These are phyloP conservation scores for Tanypteryx hageni DNA, from an alignment of 2,888 invertebrate genomes.

Conservation along the genomic window DNA sequence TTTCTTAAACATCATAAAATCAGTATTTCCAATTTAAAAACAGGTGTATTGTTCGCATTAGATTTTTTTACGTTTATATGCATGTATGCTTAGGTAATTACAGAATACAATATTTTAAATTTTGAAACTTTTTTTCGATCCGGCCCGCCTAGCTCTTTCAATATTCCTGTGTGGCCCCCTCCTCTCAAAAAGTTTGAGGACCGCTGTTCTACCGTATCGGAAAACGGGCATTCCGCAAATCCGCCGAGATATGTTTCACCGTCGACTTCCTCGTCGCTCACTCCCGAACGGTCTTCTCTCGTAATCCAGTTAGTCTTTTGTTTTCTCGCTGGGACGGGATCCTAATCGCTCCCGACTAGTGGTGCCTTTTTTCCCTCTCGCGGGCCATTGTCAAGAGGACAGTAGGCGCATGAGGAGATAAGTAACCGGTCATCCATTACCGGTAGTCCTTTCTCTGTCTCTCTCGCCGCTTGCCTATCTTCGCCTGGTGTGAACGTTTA, in stretches of 20 bases:
- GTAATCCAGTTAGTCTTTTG: constrained; percentile 12
- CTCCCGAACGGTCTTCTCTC: neutral
- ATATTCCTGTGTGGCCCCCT: no score
- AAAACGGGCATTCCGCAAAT: neutral
- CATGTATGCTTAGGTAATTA: no score
- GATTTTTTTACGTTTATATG: no score
- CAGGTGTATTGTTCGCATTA: no score
- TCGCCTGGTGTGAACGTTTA: neutral
- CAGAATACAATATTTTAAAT: no score
- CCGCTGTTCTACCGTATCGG: neutral
- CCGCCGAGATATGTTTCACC: neutral
- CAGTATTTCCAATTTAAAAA: no score
- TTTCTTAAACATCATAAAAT: no score
- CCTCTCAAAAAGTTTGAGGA: no score
- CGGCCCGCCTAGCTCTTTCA: no score
- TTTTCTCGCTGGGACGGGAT: constrained; percentile 10
- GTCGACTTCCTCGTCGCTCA: neutral
- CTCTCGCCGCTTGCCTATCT: neutral
- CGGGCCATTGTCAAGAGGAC: neutral
- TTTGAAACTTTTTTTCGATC: no score
- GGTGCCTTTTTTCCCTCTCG: neutral
- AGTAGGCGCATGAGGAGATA: neutral
- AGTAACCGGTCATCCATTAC: neutral
- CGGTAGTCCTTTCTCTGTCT: neutral
- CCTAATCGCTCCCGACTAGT: neutral